Conservation (phyloP, 2,113 vertebrate species). For the Pygoscelis adeliae region DNA sequence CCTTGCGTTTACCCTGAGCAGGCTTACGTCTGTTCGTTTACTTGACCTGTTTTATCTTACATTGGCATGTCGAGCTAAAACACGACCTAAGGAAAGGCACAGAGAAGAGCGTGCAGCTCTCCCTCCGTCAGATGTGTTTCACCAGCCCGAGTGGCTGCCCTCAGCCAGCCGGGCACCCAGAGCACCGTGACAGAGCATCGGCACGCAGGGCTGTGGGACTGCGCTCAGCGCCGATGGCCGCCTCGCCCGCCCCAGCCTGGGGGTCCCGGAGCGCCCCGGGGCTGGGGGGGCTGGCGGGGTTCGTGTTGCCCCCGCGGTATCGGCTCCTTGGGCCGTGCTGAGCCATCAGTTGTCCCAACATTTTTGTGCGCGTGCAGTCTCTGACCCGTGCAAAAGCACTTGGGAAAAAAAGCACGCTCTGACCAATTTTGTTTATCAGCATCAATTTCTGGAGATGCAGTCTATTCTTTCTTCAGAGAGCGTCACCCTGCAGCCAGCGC, state of each 20-base stretch:
- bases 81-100: rapidly evolving
- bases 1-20: not conserved
- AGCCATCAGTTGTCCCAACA: rapidly evolving
- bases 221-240: rapidly evolving
- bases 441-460: not conserved
- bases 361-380: rapidly evolving
- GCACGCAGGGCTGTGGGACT: not conserved
- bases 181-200: rapidly evolving
- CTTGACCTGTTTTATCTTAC: not conserved
- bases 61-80: rapidly evolving
- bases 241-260: not conserved
- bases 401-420: rapidly evolving
- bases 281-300: not conserved
- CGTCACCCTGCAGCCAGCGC: not conserved
- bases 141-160: not conserved
- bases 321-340: rapidly evolving
- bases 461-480: rapidly evolving
- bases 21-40: rapidly evolving
- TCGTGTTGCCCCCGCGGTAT: rapidly evolving
- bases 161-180: rapidly evolving
- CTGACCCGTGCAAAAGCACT: rapidly evolving
- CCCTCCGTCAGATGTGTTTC: rapidly evolving
- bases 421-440: rapidly evolving
- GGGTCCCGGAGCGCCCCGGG: not conserved
- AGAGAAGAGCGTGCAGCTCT: rapidly evolving